Conservation (phyloP, 2,888 invertebrate genomes). For the Drosophila subsilvestris region DNA sequence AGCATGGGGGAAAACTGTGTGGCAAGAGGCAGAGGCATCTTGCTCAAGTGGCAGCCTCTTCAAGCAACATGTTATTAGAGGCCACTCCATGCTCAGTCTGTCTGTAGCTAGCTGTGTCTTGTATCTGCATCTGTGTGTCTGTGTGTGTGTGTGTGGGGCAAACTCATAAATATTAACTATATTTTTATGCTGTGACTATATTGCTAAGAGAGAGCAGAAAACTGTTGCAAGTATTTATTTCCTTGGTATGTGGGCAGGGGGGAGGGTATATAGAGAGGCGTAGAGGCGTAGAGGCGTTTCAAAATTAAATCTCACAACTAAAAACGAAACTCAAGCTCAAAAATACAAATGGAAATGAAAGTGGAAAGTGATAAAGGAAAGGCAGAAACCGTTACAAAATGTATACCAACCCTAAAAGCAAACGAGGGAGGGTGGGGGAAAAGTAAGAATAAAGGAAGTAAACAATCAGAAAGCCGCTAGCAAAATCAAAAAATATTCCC, state of each 20-base stretch:
- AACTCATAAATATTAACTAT: constrained; percentile 59
- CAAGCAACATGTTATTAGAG: constrained; percentile 53
- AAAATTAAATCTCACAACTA: constrained; percentile 15
- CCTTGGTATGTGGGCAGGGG: constrained; percentile 19
- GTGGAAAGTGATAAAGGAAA: constrained; percentile 38
- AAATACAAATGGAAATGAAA: constrained; percentile 41
- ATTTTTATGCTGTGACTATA: neutral
- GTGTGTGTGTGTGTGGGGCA: constrained; percentile 42
- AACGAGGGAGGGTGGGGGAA: neutral
- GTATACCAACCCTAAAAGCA: constrained; percentile 18
- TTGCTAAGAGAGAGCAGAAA: constrained; percentile 40
- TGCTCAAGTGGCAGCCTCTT: constrained; percentile 61
- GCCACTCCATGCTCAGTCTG: constrained; percentile 13
- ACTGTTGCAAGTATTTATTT: constrained; percentile 45
- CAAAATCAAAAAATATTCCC: constrained; percentile 80
- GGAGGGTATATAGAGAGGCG: constrained; percentile 4
- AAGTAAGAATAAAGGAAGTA: constrained; percentile 28
- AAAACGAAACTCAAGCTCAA: neutral
- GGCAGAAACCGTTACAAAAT: constrained; percentile 32
- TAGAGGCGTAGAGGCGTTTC: constrained; percentile 9
- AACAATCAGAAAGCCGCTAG: constrained; percentile 42
- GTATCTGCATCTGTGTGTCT: constrained; percentile 6
- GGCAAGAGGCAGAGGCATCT: constrained; percentile 16
- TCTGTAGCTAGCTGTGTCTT: neutral
- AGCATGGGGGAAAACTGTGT: constrained; percentile 1